Base-by-base conservation (phyloP, 2,888 invertebrate species). In the Dascillus cervinus region DNA sequence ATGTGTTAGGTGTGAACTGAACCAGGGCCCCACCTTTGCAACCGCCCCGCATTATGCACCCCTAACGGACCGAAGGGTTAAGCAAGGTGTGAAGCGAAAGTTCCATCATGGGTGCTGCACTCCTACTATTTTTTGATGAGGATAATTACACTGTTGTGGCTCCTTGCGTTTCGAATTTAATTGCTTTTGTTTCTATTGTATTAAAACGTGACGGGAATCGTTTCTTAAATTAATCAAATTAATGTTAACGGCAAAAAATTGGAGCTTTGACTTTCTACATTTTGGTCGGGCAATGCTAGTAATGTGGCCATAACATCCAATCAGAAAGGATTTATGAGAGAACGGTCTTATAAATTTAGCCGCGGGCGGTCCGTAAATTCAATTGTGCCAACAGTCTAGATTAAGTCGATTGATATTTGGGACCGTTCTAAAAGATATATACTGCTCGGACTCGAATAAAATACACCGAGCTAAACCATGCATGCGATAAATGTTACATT, bases 231-330 rank as follows among this genome's bases (percentile, higher is more conserved):
- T n/a, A n/a, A n/a, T n/a, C n/a, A n/a, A n/a, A n/a, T n/a, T n/a
- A n/a, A n/a, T n/a, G n/a, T n/a, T 17, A 17, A 17, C 17, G 17
- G 17, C 4, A 17, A 6, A 17, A 17, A 17, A 6, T 34, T 41
- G 44, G 43, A 44, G 44, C 44, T 47, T 47, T 46, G 45, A 47
- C 44, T 47, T 37, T 39, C 15, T 46, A 56, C 55, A 56, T 59
- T 60, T 58, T 45, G 58, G 54, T 54, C 52, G 44, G 50, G 56
- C 60, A 59, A 60, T 58, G 58, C 54, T 55, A 58, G 56, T 62
- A 63, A 64, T 63, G 60, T 60, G 62, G 50, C 65, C 63, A 65
- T 65, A 65, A 65, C 65, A 64, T 65, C 64, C 65, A 65, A 65
- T 65, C 64, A 65, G 57, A 57, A 47, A 44, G 57, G 60, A 65